Base-by-base conservation (phyloP, 2,797 vertebrate species). In the Gymnopithys bicolor region DNA sequence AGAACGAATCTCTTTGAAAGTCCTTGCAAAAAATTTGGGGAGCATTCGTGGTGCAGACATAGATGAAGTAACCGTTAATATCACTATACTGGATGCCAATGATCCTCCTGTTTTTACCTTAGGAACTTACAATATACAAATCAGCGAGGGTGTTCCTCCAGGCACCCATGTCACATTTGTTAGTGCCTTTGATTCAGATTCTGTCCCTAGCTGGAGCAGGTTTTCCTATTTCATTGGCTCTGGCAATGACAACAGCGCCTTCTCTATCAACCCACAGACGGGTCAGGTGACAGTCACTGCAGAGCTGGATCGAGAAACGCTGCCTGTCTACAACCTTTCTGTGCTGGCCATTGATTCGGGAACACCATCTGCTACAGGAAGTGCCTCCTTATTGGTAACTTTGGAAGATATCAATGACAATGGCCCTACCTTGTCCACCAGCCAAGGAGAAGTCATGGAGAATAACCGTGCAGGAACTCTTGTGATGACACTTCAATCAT, bases 371-470 rank as follows among this genome's bases (percentile, higher is more conserved):
- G 98, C 99, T 7, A 99, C 99, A 8, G 99, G 99, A 77, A 99
- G 98, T 51, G 96, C 99, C 66, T 98, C 97, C 3, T 94, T 99
- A 28, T 96, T 99, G 35, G 99, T 99, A 49, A 99, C 98, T 79
- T 97, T 99, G 88, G 99, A 99, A 94, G 99, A 99, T 73, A 99
- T 99, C 84, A 99, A 99, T 0, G 99, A 99, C 94, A 99, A 99
- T 0, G 99, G 99, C 25, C 99, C 99, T 2, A 98, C 98, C 43
- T 91, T 99, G 97, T 97, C 98, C 32, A 97, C 97, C 13, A 95
- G 95, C 13, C 98, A 98, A 43, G 99, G 99, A 45, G 98, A 99
- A 93, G 99, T 99, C 39, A 98, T 98, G 98, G 99, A 99, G 96
- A 99, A 99, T 95, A 98, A 98, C 91, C 98, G 97, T 24, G 98